Base-by-base conservation (phyloP, 2,888 invertebrate genomes). In the Oscheius sp. region DNA sequence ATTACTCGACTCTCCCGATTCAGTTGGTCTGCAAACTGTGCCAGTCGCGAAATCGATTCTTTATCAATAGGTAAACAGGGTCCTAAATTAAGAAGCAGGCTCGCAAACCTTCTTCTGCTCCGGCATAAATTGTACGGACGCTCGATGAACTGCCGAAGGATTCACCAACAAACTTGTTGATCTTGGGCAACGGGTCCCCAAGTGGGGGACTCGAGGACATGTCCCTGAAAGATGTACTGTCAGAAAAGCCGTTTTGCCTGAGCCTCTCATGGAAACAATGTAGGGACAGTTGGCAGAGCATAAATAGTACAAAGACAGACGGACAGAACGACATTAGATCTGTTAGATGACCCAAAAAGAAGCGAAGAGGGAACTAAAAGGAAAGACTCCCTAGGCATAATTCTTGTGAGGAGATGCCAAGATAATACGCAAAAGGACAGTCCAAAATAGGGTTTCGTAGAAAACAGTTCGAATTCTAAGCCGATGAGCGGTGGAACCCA, bases 91-190 rank as follows among this genome's bases (percentile, higher is more conserved):
- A 42, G 48, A 42, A 32, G n/a, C 13, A 21, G 21, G 21, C 42
- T 5, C 29, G 48, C 75, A 29, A 32, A 84, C 84, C 83, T 76
- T 83, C 78, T 50, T 65, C 75, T 1, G 79, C 79, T n/a, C 81
- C 82, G 57, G 78, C 85, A 73, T 77, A 85, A 33, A 85, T 74
- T 1, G 80, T 80, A 4, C 85, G 62, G 2, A 84, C 82, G 74
- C 80, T 80, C 47, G 76, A 76, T 35, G 79, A n/a, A 13, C n/a
- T 79, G 7, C 79, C 84, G 9, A 83, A 77, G 1, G 81, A 75
- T 71, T 85, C 85, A 13, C 85, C 85, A 1, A 82, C 82, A 74
- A 85, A 85, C 66, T 81, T 80, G 57, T 70, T 74, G n/a, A 53
- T 53, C 42, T 55, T 70, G 35, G 74, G 70, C 29, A 74, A 33